A percentile compares a stretch with the other conserved stretches of the same genome.
phyloP scores from a whole-genome alignment of 2,797 vertebrate species.

The Melanogrammus aeglefinus region DNA sequence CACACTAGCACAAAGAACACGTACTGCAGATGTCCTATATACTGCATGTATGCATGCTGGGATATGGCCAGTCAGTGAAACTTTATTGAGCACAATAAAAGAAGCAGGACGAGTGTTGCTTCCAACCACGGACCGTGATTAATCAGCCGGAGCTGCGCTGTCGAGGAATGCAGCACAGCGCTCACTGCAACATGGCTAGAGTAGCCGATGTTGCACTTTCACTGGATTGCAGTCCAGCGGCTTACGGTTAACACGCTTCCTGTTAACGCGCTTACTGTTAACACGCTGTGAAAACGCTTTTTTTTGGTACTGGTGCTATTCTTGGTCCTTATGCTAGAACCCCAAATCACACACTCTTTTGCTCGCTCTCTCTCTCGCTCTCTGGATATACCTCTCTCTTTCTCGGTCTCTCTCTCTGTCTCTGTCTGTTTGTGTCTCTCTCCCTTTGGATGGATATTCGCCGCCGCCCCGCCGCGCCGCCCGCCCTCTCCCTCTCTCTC shows the following conservation, averaged over 20 bases:
- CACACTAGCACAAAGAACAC: not conserved
- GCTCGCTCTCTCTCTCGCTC: not conserved
- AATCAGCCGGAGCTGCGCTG: constrained; percentile 45
- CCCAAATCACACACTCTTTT: not conserved
- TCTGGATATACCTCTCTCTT: not conserved
- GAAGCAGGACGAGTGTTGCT: not conserved
- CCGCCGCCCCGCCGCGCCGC: no score
- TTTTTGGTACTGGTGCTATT: not conserved
- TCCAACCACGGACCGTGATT: constrained; percentile 18
- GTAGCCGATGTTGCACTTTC: constrained; percentile 38
- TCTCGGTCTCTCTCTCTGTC: not conserved
- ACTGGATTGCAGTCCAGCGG: constrained; percentile 5
- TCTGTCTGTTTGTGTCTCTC: no score
- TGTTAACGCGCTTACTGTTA: not conserved
- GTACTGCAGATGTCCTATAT: constrained; percentile 4
- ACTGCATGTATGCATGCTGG: not conserved
- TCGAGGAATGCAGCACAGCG: constrained; percentile 37
- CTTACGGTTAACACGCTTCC: constrained; percentile 9
- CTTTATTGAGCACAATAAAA: not conserved
- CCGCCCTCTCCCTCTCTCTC: not conserved
- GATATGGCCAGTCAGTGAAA: not conserved
- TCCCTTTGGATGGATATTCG: not conserved
- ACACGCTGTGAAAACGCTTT: not conserved
- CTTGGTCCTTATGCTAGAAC: not conserved
- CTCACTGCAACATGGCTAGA: constrained; percentile 41